Evolutionary conservation across 1,140 invertebrate species (phyloP).

Genomic region (Riptortus pedestris): DNA sequence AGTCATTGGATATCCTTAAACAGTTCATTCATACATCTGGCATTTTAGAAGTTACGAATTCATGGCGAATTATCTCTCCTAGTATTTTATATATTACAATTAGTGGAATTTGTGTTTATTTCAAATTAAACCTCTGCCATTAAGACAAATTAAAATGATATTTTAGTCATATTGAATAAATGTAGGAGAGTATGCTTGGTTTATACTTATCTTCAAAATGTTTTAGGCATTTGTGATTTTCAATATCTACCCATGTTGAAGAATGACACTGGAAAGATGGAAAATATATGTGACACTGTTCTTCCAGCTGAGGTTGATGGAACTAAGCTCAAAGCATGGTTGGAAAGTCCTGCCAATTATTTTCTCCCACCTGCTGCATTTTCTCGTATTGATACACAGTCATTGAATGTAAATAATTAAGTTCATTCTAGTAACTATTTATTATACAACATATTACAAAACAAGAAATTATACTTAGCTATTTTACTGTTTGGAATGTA

Average conservation of each 20-base stretch:
- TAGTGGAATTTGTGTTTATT: too few species aligned
- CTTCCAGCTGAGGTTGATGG: constrained; percentile 45
- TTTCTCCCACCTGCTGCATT: constrained; percentile 68
- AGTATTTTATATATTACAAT: too few species aligned
- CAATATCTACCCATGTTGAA: constrained; percentile 70
- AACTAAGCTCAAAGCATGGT: constrained; percentile 47
- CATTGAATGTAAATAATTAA: constrained; percentile 38
- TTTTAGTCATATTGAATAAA: too few species aligned
- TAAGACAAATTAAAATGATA: too few species aligned
- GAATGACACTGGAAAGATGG: constrained; percentile 36
- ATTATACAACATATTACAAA: constrained; percentile 10
- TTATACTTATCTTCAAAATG: too few species aligned
- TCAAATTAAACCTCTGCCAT: too few species aligned
- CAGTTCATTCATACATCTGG: too few species aligned
- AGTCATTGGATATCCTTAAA: too few species aligned
- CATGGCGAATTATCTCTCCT: too few species aligned
- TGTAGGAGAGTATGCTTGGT: too few species aligned
- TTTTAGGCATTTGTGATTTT: constrained; percentile 74
- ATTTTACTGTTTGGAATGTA: too few species aligned
- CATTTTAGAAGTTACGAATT: too few species aligned
- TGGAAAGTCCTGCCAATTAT: constrained; percentile 48
- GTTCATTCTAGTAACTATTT: constrained; percentile 6
- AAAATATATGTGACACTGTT: constrained; percentile 54
- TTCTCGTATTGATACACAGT: constrained; percentile 59
- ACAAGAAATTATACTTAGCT: neutral